A percentile compares a stretch with the other conserved stretches of the same genome.
Evolutionary conservation across 2,888 invertebrate species (phyloP).

Genomic region (Noctua pronuba): DNA sequence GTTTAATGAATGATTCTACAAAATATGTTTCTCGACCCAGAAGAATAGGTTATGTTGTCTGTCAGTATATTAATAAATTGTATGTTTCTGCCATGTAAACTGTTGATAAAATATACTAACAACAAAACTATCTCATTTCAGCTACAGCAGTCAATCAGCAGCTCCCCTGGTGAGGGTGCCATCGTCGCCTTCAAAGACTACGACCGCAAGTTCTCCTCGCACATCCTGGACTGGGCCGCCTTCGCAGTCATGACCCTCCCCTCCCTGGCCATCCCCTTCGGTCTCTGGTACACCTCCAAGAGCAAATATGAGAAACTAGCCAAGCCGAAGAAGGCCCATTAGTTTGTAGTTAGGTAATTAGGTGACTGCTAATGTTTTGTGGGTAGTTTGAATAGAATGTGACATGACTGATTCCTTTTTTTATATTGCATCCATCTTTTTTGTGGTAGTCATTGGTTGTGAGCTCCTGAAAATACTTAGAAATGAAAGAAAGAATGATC

Average conservation of each 20-base stretch:
- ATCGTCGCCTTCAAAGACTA: constrained; percentile 98
- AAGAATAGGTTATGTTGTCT: background rate
- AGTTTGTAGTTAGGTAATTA: constrained; percentile 72
- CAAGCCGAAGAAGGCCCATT: constrained; percentile 93
- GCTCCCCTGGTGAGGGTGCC: constrained; percentile 98
- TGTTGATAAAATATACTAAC: background rate
- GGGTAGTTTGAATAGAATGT: constrained; percentile 26
- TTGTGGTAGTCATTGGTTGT: constrained; percentile 4
- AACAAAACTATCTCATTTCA: constrained; percentile 79
- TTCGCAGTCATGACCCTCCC: constrained; percentile 99
- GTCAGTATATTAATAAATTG: background rate
- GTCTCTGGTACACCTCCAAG: constrained; percentile 98
- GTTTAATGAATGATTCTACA: background rate
- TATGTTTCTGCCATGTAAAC: background rate
- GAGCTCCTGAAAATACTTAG: background rate
- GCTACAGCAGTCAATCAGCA: constrained; percentile 93
- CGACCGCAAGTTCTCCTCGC: constrained; percentile 99
- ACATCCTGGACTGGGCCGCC: constrained; percentile 98
- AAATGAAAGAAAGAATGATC: constrained; percentile 7
- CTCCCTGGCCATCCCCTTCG: constrained; percentile 97
- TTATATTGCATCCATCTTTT: constrained; percentile 24
- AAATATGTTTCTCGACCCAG: background rate
- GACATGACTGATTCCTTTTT: constrained; percentile 43
- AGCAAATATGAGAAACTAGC: constrained; percentile 96
- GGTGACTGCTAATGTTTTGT: constrained; percentile 77